Conservation (phyloP, 2,797 vertebrate genomes). For the Ctenosaura bakeri region DNA sequence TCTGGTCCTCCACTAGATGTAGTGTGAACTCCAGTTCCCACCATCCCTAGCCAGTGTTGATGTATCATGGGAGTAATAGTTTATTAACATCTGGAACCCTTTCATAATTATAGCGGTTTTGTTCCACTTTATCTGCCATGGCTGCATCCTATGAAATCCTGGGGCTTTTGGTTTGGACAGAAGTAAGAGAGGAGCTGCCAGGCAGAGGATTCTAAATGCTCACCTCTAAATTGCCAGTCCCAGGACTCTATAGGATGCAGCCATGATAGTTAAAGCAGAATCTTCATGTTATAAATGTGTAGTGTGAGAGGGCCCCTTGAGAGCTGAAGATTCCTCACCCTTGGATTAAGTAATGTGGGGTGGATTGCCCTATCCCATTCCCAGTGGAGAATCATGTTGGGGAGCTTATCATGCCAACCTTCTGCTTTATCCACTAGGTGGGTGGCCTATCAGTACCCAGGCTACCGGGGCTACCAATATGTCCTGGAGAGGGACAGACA, state of each 20-base stretch:
- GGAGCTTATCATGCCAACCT: not conserved
- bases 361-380: not conserved
- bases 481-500: constrained; percentile 95
- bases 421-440: constrained; percentile 82
- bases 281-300: too few species aligned
- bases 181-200: too few species aligned
- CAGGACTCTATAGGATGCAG: too few species aligned
- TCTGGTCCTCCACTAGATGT: not conserved
- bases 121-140: too few species aligned
- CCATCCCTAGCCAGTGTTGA: not conserved
- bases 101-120: too few species aligned
- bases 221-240: too few species aligned
- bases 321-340: too few species aligned
- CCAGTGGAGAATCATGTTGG: not conserved
- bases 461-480: constrained; percentile 97
- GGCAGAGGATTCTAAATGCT: too few species aligned
- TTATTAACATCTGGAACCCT: not conserved
- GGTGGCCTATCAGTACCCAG: constrained; percentile 97
- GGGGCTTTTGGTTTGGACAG: too few species aligned
- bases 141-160: too few species aligned
- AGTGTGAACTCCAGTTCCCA: not conserved
- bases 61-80: not conserved
- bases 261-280: too few species aligned
- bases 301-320: too few species aligned
- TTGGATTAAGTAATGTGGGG: not conserved